Evolutionary conservation across 2,797 vertebrate species (phyloP).

Genomic region (Selene dorsalis): DNA sequence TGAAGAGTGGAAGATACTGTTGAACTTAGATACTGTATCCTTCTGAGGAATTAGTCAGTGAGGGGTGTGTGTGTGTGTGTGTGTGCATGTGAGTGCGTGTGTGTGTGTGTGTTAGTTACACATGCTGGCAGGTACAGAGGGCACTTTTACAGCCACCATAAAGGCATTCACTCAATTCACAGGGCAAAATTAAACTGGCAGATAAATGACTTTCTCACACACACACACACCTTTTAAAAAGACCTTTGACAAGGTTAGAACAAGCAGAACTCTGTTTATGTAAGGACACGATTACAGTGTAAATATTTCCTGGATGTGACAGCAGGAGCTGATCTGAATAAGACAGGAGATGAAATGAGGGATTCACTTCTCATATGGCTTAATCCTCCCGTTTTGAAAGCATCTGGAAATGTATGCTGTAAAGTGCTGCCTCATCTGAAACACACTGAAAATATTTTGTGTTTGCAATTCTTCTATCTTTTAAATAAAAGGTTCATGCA

Average conservation of each 20-base stretch:
- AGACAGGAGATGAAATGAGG: not conserved
- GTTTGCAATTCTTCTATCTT: not conserved
- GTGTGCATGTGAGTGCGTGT: slow-evolving; percentile 25
- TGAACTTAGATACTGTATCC: not conserved
- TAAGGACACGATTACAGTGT: not conserved
- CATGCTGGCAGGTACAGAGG: slow-evolving; percentile 30
- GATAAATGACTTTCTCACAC: slow-evolving; percentile 23
- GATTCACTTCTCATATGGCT: not conserved
- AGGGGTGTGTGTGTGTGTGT: slow-evolving; percentile 26
- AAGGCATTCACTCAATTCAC: slow-evolving; percentile 46
- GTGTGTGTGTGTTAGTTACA: slow-evolving; percentile 24
- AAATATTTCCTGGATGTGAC: not conserved
- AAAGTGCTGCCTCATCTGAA: slow-evolving; percentile 5
- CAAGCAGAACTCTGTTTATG: not conserved
- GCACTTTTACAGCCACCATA: slow-evolving; percentile 63
- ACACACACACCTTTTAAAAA: slow-evolving; percentile 1
- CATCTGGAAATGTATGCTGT: slow-evolving; percentile 3
- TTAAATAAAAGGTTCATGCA: slow-evolving; percentile 4
- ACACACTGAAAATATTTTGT: not conserved
- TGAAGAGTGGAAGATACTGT: not conserved
- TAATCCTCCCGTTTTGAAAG: slow-evolving; percentile 12
- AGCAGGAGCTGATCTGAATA: not conserved
- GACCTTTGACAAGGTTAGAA: slow-evolving; percentile 17
- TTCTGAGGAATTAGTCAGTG: too few relatives aligned
- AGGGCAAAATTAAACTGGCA: slow-evolving; percentile 19